A percentile compares a stretch with the other conserved stretches of the same genome.
Conservation (phyloP, 2,113 vertebrate genomes). For the Ammodytes marinus region DNA sequence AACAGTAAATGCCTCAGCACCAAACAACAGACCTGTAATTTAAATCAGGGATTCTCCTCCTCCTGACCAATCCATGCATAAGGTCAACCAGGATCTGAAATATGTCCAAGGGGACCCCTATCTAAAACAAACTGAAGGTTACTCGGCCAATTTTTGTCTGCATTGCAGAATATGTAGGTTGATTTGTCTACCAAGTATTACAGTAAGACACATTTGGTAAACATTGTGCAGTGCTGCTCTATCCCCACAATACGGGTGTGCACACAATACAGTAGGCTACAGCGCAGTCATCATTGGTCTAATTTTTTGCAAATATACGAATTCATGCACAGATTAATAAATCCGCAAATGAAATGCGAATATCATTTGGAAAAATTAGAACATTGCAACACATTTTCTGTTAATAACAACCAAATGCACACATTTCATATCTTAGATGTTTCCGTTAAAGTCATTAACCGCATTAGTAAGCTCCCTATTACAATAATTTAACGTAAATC, state of each 20-base stretch:
- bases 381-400: neutral
- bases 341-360: neutral
- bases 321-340: no score
- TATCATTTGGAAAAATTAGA: neutral
- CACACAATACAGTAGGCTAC: neutral
- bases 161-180: conserved; percentile 73
- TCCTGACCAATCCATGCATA: conserved; percentile 34
- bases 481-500: neutral
- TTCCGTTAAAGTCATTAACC: neutral
- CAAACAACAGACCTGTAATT: neutral
- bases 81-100: conserved; percentile 11
- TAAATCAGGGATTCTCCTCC: conserved; percentile 37
- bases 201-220: conserved; percentile 58
- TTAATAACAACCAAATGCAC: neutral
- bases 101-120: neutral
- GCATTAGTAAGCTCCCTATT: conserved; percentile 1
- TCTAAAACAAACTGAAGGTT: conserved; percentile 41
- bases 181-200: conserved; percentile 48
- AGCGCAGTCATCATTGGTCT: neutral
- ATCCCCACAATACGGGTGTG: conserved; percentile 2
- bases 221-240: conserved; percentile 64
- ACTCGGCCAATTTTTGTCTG: conserved; percentile 57
- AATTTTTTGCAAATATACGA: no score
- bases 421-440: neutral
- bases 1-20: neutral